Evolutionary conservation across 2,797 vertebrate species (phyloP).

Genomic region (Chloroceryle amazona): DNA sequence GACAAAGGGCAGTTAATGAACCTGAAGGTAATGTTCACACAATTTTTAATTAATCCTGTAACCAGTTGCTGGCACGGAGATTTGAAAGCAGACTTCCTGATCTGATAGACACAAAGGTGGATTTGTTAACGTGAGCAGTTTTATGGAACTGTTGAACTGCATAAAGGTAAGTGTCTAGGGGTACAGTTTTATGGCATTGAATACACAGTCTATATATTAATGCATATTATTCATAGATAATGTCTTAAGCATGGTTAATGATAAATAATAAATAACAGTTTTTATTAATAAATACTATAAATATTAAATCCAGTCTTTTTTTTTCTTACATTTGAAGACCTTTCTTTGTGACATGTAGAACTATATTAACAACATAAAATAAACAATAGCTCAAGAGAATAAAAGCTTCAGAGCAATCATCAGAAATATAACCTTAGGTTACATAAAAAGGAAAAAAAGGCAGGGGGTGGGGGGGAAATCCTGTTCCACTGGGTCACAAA

Average conservation of each 20-base stretch:
- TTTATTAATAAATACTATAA: no score
- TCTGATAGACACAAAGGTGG: not conserved
- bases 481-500: constrained; percentile 32
- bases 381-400: not conserved
- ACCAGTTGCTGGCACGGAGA: not conserved
- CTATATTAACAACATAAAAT: not conserved
- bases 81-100: not conserved
- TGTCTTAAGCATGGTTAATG: not conserved
- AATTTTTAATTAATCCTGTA: constrained; percentile 36
- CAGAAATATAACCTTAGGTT: constrained; percentile 18
- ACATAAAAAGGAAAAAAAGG: not conserved
- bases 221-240: not conserved
- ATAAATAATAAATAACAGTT: not conserved
- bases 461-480: constrained; percentile 41
- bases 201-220: not conserved
- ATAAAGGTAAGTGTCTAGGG: not conserved
- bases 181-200: not conserved
- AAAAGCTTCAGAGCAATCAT: not conserved
- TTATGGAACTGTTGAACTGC: not conserved
- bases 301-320: not conserved
- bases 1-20: not conserved
- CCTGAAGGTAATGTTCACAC: not conserved
- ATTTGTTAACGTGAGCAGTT: not conserved
- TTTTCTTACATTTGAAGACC: not conserved
- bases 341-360: not conserved